Evolutionary conservation across 2,888 invertebrate species (phyloP).

Genomic region (Platycnemis pennipes): DNA sequence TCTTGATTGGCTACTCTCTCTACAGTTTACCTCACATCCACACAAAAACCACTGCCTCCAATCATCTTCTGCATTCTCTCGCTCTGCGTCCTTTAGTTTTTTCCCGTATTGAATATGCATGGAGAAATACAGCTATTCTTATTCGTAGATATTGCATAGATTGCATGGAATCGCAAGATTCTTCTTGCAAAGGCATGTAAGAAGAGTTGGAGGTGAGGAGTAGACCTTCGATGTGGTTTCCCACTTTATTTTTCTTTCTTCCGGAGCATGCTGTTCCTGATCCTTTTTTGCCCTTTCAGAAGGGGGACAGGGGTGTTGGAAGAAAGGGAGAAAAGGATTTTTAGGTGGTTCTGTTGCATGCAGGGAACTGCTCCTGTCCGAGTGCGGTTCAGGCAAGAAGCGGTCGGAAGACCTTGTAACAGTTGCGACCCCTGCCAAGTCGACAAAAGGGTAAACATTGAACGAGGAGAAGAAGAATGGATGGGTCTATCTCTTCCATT

Average conservation of each 20-base stretch:
- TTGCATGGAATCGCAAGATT: too few species aligned
- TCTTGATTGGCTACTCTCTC: too few species aligned
- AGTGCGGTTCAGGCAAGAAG: not conserved
- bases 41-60: too few species aligned
- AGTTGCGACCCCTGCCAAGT: not conserved
- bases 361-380: not conserved
- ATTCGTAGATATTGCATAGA: too few species aligned
- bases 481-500: not conserved
- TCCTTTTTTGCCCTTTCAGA: not conserved
- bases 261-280: not conserved
- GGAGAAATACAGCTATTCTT: too few species aligned
- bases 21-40: too few species aligned
- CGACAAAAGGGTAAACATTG: not conserved
- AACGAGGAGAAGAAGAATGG: not conserved
- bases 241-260: too few species aligned
- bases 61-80: too few species aligned
- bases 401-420: slow-evolving; percentile 8
- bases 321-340: not conserved
- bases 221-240: too few species aligned
- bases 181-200: too few species aligned
- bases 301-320: not conserved
- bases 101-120: too few species aligned
- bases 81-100: not conserved
- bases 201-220: too few species aligned
- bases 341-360: not conserved